These are phyloP conservation scores for Clarias pachynema DNA, from an alignment of 2,797 vertebrate genomes.

Conservation along the genomic window DNA sequence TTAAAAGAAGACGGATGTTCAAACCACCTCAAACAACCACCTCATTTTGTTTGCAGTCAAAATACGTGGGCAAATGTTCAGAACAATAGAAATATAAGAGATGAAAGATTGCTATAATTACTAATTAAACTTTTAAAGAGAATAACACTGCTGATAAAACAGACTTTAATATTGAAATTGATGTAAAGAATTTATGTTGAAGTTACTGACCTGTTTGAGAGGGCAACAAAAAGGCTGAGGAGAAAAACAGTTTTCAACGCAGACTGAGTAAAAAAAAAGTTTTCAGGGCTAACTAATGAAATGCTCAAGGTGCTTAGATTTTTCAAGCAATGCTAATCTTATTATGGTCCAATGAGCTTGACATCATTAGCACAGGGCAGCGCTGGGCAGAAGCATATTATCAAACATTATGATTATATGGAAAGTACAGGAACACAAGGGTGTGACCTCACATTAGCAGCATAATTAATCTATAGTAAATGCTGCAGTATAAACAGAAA, in stretches of 20 bases:
- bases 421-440: constrained; percentile 8
- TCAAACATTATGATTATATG: constrained; percentile 13
- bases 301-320: constrained; percentile 21
- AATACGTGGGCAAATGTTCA: background rate
- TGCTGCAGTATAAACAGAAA: background rate
- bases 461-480: constrained; percentile 3
- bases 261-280: background rate
- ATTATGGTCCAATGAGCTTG: constrained; percentile 15
- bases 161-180: background rate
- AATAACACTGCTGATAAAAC: background rate
- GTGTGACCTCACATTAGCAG: constrained; percentile 23
- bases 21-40: background rate
- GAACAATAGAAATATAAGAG: background rate
- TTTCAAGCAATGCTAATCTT: constrained; percentile 23
- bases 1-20: background rate
- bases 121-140: background rate
- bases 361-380: constrained; percentile 40
- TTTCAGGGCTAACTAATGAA: background rate
- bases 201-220: background rate
- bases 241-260: background rate
- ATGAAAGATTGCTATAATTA: background rate
- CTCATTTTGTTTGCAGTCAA: background rate
- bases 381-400: constrained; percentile 29
- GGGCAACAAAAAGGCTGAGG: background rate
- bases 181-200: background rate